Evolutionary conservation across 2,888 invertebrate species (phyloP).

Genomic region (Sthenelais limicola): DNA sequence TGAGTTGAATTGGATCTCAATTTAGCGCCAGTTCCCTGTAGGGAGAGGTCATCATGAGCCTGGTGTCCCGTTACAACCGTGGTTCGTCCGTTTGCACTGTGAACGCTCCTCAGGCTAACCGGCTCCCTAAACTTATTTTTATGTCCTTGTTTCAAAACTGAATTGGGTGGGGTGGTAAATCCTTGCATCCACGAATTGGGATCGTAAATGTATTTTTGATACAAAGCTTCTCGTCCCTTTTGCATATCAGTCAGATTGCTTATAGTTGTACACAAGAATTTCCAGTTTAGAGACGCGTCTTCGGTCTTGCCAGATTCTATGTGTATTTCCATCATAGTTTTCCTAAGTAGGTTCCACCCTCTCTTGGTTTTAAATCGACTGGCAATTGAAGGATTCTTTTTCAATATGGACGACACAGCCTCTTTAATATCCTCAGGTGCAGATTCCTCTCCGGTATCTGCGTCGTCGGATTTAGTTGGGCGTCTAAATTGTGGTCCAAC

Average conservation of each 20-base stretch:
- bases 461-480: background rate
- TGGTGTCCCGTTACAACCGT: conserved; percentile 9
- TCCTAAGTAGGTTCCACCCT: conserved; percentile 1
- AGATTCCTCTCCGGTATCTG: background rate
- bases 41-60: too few species aligned
- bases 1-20: too few species aligned
- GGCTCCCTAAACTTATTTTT: background rate
- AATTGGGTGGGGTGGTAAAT: conserved; percentile 2
- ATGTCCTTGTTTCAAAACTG: background rate
- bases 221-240: conserved; percentile 4
- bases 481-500: conserved; percentile 12
- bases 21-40: too few species aligned
- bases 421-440: background rate
- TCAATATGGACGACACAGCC: background rate
- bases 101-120: background rate
- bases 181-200: conserved; percentile 16
- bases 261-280: conserved; percentile 2
- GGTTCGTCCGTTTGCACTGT: conserved; percentile 15
- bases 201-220: conserved; percentile 26
- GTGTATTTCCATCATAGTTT: background rate
- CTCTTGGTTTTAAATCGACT: background rate
- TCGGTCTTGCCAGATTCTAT: background rate
- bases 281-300: background rate
- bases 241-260: conserved; percentile 7
- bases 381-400: too few species aligned